Evolutionary conservation across 1,140 invertebrate species (phyloP), one percentile per base, ranked within the genome.

Genomic region (Drosophila grimshawi): DNA sequence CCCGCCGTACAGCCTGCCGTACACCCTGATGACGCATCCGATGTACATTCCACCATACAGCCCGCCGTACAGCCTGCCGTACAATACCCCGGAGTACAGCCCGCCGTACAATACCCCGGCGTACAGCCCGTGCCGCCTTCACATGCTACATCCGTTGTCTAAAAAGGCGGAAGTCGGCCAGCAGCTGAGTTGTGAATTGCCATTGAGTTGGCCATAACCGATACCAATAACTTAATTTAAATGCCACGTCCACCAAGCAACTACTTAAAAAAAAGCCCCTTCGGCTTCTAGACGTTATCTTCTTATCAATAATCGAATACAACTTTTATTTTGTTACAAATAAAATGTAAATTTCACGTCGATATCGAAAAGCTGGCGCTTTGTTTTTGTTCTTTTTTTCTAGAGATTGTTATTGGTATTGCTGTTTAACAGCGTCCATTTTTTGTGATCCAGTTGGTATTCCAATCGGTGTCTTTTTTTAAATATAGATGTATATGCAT

Each of bases 71-170:
- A 61, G 43, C 56, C 10, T 45, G 65, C 51, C 51, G 61, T 60
- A n/a, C 79, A 65, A 49, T 19, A 19, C 80, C 19, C 19, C 19
- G 19, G 19, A 41, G 43, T 41, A 64, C 76, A 5, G n/a, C 56
- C 56, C 11, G 56, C 19, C 19, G 19, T 19, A 19, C 19, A 19
- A 19, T 19, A 19, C 19, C 19, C 19, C 19, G 19, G 19, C 19
- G 19, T 59, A 29, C 60, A 48, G 46, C 76, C 65, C 2, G 64
- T 68, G 35, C 78, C 82, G 5, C 45, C 39, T n/a, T n/a, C 86
- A 5, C 86, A 89, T 74, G 86, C 85, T 49, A 89, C 85, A 1
- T 41, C 52, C 2, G 81, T 85, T 19, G 85, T 65, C 19, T 89
- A 52, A 70, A 64, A 32, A 70, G 41, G 11, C 62, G 51, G 66